phyloP scores from a whole-genome alignment of 2,888 invertebrate genomes.

The Epirrhoe alternata region DNA sequence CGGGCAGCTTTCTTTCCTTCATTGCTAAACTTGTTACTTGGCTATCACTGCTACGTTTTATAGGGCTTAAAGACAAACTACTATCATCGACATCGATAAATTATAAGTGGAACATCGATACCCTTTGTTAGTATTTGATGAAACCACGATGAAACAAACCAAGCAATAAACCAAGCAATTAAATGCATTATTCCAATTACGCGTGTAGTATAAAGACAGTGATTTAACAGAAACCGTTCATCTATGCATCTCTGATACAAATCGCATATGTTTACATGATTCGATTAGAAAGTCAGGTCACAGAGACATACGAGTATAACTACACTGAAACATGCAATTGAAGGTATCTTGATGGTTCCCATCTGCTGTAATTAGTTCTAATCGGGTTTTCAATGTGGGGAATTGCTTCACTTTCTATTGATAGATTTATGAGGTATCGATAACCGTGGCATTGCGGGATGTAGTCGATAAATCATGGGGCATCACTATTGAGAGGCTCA shows the following conservation, averaged over 20 bases:
- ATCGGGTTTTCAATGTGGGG: constrained; percentile 42
- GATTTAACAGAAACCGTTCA: constrained; percentile 44
- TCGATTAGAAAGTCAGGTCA: constrained; percentile 47
- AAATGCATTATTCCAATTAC: constrained; percentile 43
- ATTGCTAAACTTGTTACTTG: constrained; percentile 81
- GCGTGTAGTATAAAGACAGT: constrained; percentile 41
- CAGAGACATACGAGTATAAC: constrained; percentile 44
- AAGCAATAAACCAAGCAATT: constrained; percentile 38
- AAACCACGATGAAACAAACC: no score
- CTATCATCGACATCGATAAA: constrained; percentile 64
- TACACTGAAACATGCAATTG: constrained; percentile 42
- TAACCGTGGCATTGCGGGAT: constrained; percentile 43
- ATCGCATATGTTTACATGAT: constrained; percentile 48
- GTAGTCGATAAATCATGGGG: constrained; percentile 52
- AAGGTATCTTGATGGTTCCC: constrained; percentile 39
- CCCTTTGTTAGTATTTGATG: constrained; percentile 34
- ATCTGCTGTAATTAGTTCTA: constrained; percentile 43
- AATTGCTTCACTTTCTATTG: constrained; percentile 42
- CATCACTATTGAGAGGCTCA: constrained; percentile 61
- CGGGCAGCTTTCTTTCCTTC: constrained; percentile 82
- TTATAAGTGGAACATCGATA: constrained; percentile 29
- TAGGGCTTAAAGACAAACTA: constrained; percentile 58
- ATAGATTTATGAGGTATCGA: constrained; percentile 49
- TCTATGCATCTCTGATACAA: constrained; percentile 45
- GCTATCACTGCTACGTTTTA: constrained; percentile 75